Evolutionary conservation across 1,140 invertebrate genomes (phyloP), one percentile per base, ranked within the genome.

Genomic region (Ganaspis sp.): DNA sequence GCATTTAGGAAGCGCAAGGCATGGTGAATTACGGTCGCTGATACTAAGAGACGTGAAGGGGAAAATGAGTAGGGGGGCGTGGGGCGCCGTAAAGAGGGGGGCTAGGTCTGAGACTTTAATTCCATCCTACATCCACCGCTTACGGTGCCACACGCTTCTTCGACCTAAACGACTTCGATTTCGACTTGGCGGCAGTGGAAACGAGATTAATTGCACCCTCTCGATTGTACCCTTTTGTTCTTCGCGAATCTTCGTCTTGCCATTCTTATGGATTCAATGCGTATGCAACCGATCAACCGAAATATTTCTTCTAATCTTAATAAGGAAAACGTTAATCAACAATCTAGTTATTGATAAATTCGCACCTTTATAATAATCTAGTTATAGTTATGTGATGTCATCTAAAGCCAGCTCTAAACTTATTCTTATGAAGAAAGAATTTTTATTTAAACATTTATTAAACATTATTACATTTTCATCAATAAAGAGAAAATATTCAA

Each of bases 1-100:
- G 86, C 87, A 89, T 89, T 89, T 90, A 88, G 89, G 84, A 87
- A 87, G 82, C 84, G 81, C 76, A 72, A 81, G 72, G 83, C 83
- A 82, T 73, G 80, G 87, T 90, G 87, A 90, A 89, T 90, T 90
- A 90, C 85, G 87, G 83, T 85, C 83, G 72, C 78, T 88, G 88
- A 89, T 89, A 88, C 85, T 85, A 38, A 53, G 69, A 80, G 82
- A 83, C 77, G 79, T 74, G 78, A 78, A 71, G 75, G 29, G 73
- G 79, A 73, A 78, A 81, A 81, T 74, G 70, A 79, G 80, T 83
- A 79, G 58, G 45, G 77, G 81, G 69, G 74, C 76, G 73, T 72
- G 81, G 76, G 69, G 77, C 49, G 77, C 78, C 74, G 76, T 9
- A 54, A 54, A 54, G 53, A 54, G 53, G 53, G 79, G 78, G 73